These are phyloP conservation scores for Parnassius smintheus DNA, from an alignment of 2,888 invertebrate genomes.

Conservation along the genomic window DNA sequence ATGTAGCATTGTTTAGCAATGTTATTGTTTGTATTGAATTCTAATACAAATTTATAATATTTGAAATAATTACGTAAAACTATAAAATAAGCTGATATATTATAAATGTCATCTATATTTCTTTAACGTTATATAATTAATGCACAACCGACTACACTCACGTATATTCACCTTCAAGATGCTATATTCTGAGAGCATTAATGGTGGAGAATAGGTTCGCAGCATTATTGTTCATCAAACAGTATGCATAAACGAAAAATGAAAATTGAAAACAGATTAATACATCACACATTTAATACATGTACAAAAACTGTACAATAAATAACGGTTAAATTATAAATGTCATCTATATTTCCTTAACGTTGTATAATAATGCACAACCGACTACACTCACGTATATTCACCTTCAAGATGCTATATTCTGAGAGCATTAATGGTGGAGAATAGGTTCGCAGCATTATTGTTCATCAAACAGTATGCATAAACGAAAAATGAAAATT, in stretches of 20 bases:
- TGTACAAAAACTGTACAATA: too few species aligned
- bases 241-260: too few species aligned
- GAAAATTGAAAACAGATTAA: too few species aligned
- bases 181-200: background rate
- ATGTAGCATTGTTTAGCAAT: background rate
- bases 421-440: background rate
- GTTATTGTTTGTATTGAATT: too few species aligned
- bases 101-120: background rate
- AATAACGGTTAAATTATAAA: background rate
- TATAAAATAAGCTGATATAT: background rate
- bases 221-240: background rate
- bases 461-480: too few species aligned
- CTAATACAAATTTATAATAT: too few species aligned
- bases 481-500: too few species aligned
- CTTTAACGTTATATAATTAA: slow-evolving; percentile 5
- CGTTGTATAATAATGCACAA: slow-evolving; percentile 1
- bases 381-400: slow-evolving; percentile 16
- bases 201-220: background rate
- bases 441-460: background rate
- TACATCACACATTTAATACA: too few species aligned
- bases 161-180: slow-evolving; percentile 2
- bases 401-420: background rate
- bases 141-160: slow-evolving; percentile 8
- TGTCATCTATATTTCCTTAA: background rate
- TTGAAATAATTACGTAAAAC: too few species aligned